phyloP scores from a whole-genome alignment of 37 sponge, comb jelly and placozoan genomes.

The Hexactinellida sp. region DNA sequence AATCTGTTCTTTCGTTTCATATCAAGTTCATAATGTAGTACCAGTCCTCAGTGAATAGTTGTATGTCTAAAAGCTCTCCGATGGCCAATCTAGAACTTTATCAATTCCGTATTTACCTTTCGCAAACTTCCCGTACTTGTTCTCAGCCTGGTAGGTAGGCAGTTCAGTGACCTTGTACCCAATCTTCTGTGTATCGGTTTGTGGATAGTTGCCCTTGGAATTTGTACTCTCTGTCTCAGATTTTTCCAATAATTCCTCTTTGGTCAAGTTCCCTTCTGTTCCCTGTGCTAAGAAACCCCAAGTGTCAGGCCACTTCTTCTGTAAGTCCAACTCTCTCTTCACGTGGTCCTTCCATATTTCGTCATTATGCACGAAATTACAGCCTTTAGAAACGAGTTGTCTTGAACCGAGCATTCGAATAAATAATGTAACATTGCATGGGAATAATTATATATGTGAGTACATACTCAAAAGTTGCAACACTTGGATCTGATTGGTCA shows the following conservation, averaged over 20 bases:
- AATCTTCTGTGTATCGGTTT: constrained; percentile 11
- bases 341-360: constrained; percentile 38
- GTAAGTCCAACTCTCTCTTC: constrained; percentile 17
- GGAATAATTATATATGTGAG: too few relatives aligned
- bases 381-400: constrained; percentile 10
- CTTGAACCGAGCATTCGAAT: background rate
- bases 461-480: too few relatives aligned
- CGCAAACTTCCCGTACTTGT: background rate
- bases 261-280: background rate
- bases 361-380: constrained; percentile 29
- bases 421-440: too few relatives aligned
- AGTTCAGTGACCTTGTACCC: constrained; percentile 7
- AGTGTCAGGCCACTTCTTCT: constrained; percentile 27
- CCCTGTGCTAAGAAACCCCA: constrained; percentile 26
- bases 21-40: too few relatives aligned
- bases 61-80: background rate
- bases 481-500: too few relatives aligned
- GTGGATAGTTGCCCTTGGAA: background rate
- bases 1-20: too few relatives aligned
- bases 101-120: constrained; percentile 10
- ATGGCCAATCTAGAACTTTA: constrained; percentile 9
- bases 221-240: background rate
- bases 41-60: too few relatives aligned
- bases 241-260: background rate
- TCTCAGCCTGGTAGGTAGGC: background rate